Percentiles rank a stretch among this genome's conserved stretches.
phyloP scores from a whole-genome alignment of 2,888 invertebrate genomes.

The Melieria picta region DNA sequence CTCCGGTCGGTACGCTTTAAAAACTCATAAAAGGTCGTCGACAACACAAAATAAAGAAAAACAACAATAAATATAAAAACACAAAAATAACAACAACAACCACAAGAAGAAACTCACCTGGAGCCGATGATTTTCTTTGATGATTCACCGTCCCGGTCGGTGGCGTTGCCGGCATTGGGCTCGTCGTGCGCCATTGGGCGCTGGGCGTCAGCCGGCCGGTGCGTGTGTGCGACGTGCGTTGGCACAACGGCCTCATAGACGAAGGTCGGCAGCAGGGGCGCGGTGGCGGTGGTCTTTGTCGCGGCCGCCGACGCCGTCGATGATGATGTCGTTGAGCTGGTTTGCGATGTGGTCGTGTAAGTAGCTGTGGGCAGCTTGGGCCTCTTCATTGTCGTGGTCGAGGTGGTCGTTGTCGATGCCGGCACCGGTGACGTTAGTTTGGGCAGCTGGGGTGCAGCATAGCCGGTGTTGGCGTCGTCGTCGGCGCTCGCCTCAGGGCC shows the following conservation, averaged over 20 bases:
- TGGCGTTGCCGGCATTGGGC: slow-evolving; percentile 12
- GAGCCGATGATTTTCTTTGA: slow-evolving; percentile 72
- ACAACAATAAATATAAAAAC: no score
- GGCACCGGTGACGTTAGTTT: slow-evolving; percentile 25
- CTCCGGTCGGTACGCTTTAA: background rate
- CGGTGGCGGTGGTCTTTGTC: slow-evolving; percentile 13
- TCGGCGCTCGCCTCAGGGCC: slow-evolving; percentile 29
- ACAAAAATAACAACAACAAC: background rate
- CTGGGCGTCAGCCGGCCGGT: background rate
- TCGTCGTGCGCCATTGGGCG: background rate
- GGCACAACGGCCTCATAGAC: slow-evolving; percentile 53
- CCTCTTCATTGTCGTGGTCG: slow-evolving; percentile 37
- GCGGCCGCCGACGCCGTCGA: slow-evolving; percentile 15
- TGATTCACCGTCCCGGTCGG: slow-evolving; percentile 62
- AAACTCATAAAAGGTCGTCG: background rate
- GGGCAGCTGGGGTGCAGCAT: slow-evolving; percentile 18
- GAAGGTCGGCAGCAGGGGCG: slow-evolving; percentile 52
- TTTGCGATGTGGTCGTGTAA: slow-evolving; percentile 53
- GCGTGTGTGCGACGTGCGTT: slow-evolving; percentile 34
- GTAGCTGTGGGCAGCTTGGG: slow-evolving; percentile 41
- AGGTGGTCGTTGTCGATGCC: slow-evolving; percentile 35
- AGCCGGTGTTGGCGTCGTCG: slow-evolving; percentile 29
- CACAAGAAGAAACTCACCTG: slow-evolving; percentile 66
- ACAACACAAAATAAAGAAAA: no score
- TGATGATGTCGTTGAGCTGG: slow-evolving; percentile 37